Evolutionary conservation across 1,140 invertebrate species (phyloP), one percentile per base, ranked within the genome.

Genomic region (Medauroidea extradentata): DNA sequence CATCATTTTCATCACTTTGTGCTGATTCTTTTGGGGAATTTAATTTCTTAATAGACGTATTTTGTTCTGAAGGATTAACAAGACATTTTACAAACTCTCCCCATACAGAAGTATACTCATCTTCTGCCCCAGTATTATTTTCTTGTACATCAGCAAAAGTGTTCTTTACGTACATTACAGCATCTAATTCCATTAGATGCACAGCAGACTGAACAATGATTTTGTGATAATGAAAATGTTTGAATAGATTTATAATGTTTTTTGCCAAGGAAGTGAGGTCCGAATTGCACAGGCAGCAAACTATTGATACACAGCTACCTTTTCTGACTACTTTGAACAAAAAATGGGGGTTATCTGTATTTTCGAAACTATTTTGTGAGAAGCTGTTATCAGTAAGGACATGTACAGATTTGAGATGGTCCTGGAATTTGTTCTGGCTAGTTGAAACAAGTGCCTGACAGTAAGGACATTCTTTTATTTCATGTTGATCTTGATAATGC

Each of bases 181-280:
- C 29, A 25, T 55, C 24, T 25, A 27, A 19, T 44, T 55, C 53
- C 18, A 55, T 25, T 23, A 55, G 43, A 25, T 14, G 14, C 34
- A 61, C 38, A 1, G 60, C 48, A 8, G 56, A 56, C 8, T 42
- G 54, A n/a, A 61, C 24, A n/a, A 24, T 42, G 29, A 61, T 39
- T 41, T 48, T 61, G 49, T 61, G 60, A 46, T 53, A 42, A 18
- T 61, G 54, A 25, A 61, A 38, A 41, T 61, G 60, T 53, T 58
- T 43, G 38, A 61, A 61, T 14, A 61, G 29, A 3, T 27, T 52
- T 18, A 38, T 44, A 13, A 61, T 53, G 39, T 61, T 56, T 27
- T 52, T 57, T 41, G 44, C 51, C 9, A 57, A 19, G 24, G 44
- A 52, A 38, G 60, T 61, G 14, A 61, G 39, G 19, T 57, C 60